Evolutionary conservation across 2,113 vertebrate genomes (phyloP), one percentile per base, ranked within the genome.

Genomic region (Coreoperca whiteheadi): DNA sequence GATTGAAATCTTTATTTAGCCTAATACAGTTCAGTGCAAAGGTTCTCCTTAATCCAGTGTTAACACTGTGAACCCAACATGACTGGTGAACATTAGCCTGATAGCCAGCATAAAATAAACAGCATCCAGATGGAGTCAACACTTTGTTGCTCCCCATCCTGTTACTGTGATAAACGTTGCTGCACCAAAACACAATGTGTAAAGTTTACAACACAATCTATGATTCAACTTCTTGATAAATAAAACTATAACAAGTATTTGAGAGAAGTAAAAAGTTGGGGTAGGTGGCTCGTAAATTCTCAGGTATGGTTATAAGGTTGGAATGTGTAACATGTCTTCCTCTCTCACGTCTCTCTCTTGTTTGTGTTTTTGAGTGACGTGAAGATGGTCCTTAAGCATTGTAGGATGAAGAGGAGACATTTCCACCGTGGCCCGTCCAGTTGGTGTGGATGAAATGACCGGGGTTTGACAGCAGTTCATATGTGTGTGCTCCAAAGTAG

Each of bases 401-500:
- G 93, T 99, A 99, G 7, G 98, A 95, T 0, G 98, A 98, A 0
- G 98, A 99, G 0, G 97, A 98, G 81, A 99, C 96, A 0, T 84
- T 97, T 84, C 98, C 98, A 0, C 98, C 98, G 0, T 96, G 96
- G 64, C 98, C 98, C 0, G 98, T 99, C 98, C 98, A 99, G 93
- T 99, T 99, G 23, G 98, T 99, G 88, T 99, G 98, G 95, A 98
- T 85, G 57, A 94, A 97, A 0, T 85, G 82, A 3, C 98, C 98
- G 0, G 98, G 98, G 20, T 96, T 96, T 2, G 95, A 94, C 39
- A 98, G 88, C 7, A 99, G 94, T 68, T 99, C 98, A 0, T 99
- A 99, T 0, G 97, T 99, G 78, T 99, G 98, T 0, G 98, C 98
- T 48, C 98, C 98, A 6, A 99, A 99, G 92, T 99, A 99, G 89